Conservation (phyloP, 1,140 invertebrate species). For the Triops longicaudatus region DNA sequence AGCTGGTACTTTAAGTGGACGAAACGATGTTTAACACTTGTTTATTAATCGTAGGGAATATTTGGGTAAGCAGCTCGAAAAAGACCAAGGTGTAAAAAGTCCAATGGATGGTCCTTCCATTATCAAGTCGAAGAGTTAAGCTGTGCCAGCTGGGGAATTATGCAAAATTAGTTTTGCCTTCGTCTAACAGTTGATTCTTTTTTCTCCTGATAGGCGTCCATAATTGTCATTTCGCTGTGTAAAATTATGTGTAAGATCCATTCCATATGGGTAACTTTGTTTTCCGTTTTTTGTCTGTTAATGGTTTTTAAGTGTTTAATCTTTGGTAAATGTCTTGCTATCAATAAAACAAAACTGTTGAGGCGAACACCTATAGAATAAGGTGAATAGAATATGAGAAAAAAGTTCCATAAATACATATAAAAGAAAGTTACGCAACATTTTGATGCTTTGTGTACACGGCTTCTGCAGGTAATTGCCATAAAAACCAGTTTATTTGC, state of each 20-base stretch:
- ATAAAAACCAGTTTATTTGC: too few species aligned
- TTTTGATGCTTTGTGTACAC: too few species aligned
- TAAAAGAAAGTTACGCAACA: too few species aligned
- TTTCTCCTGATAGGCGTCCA: neutral
- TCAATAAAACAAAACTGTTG: neutral
- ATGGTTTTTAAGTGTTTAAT: neutral
- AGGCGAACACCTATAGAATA: neutral
- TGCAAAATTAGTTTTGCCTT: neutral
- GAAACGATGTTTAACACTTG: neutral
- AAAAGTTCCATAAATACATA: too few species aligned
- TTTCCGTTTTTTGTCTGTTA: neutral
- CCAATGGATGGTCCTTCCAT: conserved; percentile 20
- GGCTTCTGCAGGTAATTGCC: too few species aligned
- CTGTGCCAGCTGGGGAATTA: neutral
- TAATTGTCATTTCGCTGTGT: conserved; percentile 1
- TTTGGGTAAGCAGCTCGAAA: conserved; percentile 88
- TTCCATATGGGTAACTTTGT: neutral
- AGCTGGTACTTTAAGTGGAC: neutral
- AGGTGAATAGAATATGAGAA: neutral
- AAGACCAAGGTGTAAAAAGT: conserved; percentile 51
- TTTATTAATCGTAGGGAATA: conserved; percentile 69
- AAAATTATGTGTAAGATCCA: conserved; percentile 2
- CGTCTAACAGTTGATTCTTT: neutral
- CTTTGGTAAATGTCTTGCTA: neutral
- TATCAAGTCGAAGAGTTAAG: neutral